Base-by-base conservation (phyloP, 2,113 vertebrate species). In the Nyctibius bracteatus region DNA sequence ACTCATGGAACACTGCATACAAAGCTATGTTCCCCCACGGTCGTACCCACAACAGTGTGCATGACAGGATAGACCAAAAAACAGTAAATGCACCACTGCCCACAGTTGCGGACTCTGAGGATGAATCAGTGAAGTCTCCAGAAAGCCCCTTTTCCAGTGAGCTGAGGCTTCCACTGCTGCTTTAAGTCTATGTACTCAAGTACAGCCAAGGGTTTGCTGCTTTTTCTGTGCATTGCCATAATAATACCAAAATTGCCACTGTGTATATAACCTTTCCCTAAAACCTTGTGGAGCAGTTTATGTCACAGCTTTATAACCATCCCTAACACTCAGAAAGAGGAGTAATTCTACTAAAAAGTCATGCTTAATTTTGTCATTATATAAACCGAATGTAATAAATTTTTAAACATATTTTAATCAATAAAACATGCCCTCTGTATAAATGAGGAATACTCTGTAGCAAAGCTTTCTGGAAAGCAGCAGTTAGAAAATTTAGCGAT, bases 31-130 rank as follows among this genome's bases (percentile, higher is more conserved):
- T 91, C 18, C 8, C 3, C 10, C 41, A 14, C 0, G 2, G 6
- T 19, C 7, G 0, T 24, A 63, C 14, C 23, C 37, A 39, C 37
- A 62, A 18, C 13, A 17, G 20, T 59, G 22, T 44, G 51, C 15
- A 70, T 16, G 49, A 33, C 25, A 91, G n/a, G 28, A 35, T 0
- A 81, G 14, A 39, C 14, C 41, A 35, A 39, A 66, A 74, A 63
- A 5, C 7, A 67, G n/a, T 8, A 72, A 84, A 63, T 13, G 22
- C 7, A 9, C 8, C 43, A 12, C 28, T 77, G 9, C 25, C 10
- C 3, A 4, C 10, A 35, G 23, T 2, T 49, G 18, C 0, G 0
- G 19, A 20, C 12, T 28, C 57, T 51, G 25, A 52, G 23, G 24
- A 46, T 35, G 43, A 74, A 51, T 14, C 6, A 5, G 2, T 55